A percentile compares a stretch with the other conserved stretches of the same genome.
phyloP scores from a whole-genome alignment of 1,140 invertebrate genomes.

The Ooceraea biroi region DNA sequence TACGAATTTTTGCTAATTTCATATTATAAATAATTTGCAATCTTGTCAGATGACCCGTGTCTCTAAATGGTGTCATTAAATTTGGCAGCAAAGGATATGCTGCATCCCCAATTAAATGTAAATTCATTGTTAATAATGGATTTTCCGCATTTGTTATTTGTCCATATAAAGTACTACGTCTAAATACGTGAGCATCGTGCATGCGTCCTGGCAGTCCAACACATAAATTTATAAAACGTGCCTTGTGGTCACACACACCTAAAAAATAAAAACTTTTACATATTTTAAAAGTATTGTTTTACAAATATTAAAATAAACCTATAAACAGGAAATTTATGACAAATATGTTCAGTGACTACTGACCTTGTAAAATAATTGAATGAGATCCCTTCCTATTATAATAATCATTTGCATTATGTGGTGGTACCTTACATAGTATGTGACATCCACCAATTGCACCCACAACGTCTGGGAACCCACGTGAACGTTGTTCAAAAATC shows the following conservation, averaged over 20 bases:
- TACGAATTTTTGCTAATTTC: not conserved
- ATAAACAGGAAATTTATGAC: too few relatives aligned
- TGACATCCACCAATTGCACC: slow-evolving; percentile 5
- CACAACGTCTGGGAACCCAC: not conserved
- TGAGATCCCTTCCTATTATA: slow-evolving; percentile 17
- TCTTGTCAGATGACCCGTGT: not conserved
- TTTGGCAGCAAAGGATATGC: slow-evolving; percentile 4
- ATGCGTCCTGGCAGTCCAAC: not conserved
- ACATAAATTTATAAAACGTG: slow-evolving; percentile 5
- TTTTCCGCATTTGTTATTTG: not conserved
- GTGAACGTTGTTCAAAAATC: slow-evolving; percentile 3
- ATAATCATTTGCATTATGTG: slow-evolving; percentile 8
- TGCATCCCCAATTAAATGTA: slow-evolving; percentile 9
- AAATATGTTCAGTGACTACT: too few relatives aligned
- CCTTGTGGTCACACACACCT: slow-evolving; percentile 1
- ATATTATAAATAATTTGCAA: not conserved
- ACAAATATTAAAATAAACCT: too few relatives aligned
- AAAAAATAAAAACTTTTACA: not conserved
- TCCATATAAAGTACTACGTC: not conserved
- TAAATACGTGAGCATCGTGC: slow-evolving; percentile 6
- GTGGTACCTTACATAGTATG: not conserved
- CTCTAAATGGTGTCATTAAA: not conserved
- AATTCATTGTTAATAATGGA: not conserved
- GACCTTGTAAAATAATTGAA: slow-evolving; percentile 21
- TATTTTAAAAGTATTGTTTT: too few relatives aligned